Evolutionary conservation across 2,113 vertebrate genomes (phyloP).

Genomic region (Pseudopodoces humilis): DNA sequence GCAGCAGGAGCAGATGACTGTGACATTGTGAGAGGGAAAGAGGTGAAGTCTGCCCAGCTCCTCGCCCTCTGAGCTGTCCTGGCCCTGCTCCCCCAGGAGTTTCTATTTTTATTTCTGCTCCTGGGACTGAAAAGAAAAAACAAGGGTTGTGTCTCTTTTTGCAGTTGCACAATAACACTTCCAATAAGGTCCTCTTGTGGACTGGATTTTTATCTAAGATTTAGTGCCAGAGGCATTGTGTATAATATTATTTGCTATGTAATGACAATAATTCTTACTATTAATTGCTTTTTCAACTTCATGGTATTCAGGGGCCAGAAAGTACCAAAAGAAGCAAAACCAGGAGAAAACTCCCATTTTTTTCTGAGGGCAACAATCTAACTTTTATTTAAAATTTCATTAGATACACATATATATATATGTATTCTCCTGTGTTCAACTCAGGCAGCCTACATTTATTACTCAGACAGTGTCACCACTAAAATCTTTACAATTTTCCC

Average conservation of each 20-base stretch:
- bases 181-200: neutral
- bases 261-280: neutral
- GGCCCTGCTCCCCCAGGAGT: neutral
- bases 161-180: neutral
- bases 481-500: conserved; percentile 41
- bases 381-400: neutral
- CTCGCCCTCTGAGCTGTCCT: neutral
- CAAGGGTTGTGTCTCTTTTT: neutral
- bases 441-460: conserved; percentile 22
- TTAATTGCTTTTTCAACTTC: neutral
- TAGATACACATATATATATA: neutral
- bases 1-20: neutral
- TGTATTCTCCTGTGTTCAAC: neutral
- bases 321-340: neutral
- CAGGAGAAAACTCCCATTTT: neutral
- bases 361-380: neutral
- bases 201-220: neutral
- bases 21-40: neutral
- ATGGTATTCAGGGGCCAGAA: neutral
- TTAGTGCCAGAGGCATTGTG: neutral
- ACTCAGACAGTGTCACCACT: neutral
- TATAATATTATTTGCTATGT: neutral
- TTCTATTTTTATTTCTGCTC: conserved; percentile 18
- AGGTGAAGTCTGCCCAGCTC: neutral
- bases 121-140: neutral